Percentiles rank a stretch among this genome's conserved stretches.
phyloP scores from a whole-genome alignment of 2,888 invertebrate genomes.

The Stenotaenia linearis region DNA sequence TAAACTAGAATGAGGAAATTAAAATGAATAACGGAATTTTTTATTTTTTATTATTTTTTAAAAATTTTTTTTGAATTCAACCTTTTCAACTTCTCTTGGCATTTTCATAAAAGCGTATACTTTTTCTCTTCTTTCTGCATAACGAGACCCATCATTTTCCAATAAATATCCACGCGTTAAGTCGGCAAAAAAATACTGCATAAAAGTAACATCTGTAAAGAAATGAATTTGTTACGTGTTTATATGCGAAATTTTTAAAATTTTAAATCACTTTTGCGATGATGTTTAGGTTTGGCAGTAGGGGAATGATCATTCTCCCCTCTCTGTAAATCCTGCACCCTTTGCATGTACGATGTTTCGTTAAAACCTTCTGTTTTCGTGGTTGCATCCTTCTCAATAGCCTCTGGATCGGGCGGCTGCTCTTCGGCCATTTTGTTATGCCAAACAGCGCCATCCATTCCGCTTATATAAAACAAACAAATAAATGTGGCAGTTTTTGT shows the following conservation, averaged over 20 bases:
- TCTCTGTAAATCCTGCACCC: background rate
- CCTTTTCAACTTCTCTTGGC: constrained; percentile 66
- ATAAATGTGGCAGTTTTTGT: too few relatives aligned
- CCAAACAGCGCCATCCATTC: background rate
- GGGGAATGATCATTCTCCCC: background rate
- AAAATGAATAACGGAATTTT: background rate
- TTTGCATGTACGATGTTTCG: background rate
- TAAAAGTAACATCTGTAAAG: constrained; percentile 39
- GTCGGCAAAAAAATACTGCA: constrained; percentile 71
- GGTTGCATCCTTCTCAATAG: background rate
- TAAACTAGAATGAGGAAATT: constrained; percentile 56
- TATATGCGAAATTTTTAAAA: background rate
- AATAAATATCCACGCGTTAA: constrained; percentile 85
- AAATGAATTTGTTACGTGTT: background rate
- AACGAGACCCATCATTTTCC: constrained; percentile 92
- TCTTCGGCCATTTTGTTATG: background rate
- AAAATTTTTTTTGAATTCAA: too few relatives aligned
- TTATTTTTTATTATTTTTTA: background rate
- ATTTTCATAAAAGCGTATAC: constrained; percentile 96
- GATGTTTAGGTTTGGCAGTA: background rate
- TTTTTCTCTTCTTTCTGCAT: constrained; percentile 84
- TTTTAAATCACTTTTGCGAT: background rate
- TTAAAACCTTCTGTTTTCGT: background rate
- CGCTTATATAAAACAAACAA: background rate
- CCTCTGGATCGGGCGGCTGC: background rate